These are phyloP conservation scores for Anabas testudineus DNA, from an alignment of 2,797 vertebrate species.

Conservation along the genomic window DNA sequence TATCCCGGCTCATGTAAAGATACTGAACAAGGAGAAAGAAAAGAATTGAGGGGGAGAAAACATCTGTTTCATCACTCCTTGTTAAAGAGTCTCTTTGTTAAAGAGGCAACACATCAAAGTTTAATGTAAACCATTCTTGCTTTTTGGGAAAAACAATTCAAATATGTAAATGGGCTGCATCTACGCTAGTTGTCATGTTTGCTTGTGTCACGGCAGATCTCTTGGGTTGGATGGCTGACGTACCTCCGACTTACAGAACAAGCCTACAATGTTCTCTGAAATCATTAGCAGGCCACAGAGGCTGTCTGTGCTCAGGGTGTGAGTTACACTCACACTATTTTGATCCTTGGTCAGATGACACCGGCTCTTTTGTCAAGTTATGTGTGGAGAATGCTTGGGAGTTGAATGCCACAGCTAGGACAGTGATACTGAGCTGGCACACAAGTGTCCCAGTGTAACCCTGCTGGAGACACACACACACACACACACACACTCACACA, in stretches of 20 bases:
- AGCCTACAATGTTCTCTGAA: conserved; percentile 82
- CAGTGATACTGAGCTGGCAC: conserved; percentile 74
- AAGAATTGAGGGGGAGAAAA: conserved; percentile 68
- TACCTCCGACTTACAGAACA: conserved; percentile 76
- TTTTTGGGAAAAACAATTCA: conserved; percentile 72
- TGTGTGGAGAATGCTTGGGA: conserved; percentile 84
- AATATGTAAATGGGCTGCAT: conserved; percentile 68
- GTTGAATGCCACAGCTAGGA: conserved; percentile 74
- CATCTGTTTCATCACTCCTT: conserved; percentile 71
- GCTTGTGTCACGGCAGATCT: conserved; percentile 70
- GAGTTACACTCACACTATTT: conserved; percentile 87
- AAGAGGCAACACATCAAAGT: conserved; percentile 59
- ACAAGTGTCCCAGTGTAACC: conserved; percentile 71
- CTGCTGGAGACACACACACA: conserved; percentile 44
- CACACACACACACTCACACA: conserved; percentile 51
- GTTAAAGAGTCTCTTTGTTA: conserved; percentile 85
- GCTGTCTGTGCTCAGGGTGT: conserved; percentile 79
- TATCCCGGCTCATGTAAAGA: conserved; percentile 70
- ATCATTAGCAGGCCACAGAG: conserved; percentile 84
- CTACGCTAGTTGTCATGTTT: conserved; percentile 73
- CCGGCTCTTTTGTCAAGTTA: conserved; percentile 87
- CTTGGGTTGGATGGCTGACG: conserved; percentile 70
- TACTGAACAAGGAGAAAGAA: conserved; percentile 73
- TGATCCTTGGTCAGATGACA: conserved; percentile 87
- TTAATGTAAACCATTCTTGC: conserved; percentile 54